Evolutionary conservation across 2,113 vertebrate species (phyloP).

Genomic region (Otolemur garnettii): DNA sequence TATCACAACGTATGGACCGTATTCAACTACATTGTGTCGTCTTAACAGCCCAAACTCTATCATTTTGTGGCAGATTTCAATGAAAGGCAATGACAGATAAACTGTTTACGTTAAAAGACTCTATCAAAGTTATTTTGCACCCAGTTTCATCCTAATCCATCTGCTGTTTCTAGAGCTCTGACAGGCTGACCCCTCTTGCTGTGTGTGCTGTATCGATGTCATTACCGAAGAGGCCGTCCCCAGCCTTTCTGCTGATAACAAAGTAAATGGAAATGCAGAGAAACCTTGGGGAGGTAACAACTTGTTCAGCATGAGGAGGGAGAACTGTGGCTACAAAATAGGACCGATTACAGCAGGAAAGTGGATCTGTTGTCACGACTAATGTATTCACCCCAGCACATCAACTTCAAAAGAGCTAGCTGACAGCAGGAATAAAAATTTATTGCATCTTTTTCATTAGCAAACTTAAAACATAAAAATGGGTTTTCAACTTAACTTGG

Average conservation of each 20-base stretch:
- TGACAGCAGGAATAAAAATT: background rate
- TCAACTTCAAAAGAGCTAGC: slow-evolving; percentile 45
- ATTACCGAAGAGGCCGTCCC: slow-evolving; percentile 84
- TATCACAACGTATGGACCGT: slow-evolving; percentile 65
- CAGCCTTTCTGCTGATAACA: slow-evolving; percentile 86
- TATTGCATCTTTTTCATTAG: slow-evolving; percentile 49
- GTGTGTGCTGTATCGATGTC: slow-evolving; percentile 85
- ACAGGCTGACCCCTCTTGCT: slow-evolving; percentile 86
- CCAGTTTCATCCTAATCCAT: slow-evolving; percentile 86
- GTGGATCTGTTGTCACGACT: slow-evolving; percentile 58
- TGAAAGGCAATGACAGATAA: slow-evolving; percentile 84
- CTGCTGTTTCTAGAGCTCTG: slow-evolving; percentile 85
- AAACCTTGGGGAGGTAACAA: slow-evolving; percentile 87
- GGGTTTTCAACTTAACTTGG: slow-evolving; percentile 28
- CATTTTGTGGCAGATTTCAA: slow-evolving; percentile 76
- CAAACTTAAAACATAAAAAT: slow-evolving; percentile 32
- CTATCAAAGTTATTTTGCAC: slow-evolving; percentile 87
- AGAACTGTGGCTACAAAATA: slow-evolving; percentile 66
- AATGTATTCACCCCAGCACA: background rate
- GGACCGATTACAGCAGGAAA: slow-evolving; percentile 62
- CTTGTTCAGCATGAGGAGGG: slow-evolving; percentile 78
- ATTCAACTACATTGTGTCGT: slow-evolving; percentile 65
- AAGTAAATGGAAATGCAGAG: slow-evolving; percentile 85
- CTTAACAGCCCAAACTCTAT: slow-evolving; percentile 23
- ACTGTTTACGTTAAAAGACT: slow-evolving; percentile 87